A percentile compares a stretch with the other conserved stretches of the same genome.
Conservation (phyloP, 2,113 vertebrate genomes). For the Chloebia gouldiae region DNA sequence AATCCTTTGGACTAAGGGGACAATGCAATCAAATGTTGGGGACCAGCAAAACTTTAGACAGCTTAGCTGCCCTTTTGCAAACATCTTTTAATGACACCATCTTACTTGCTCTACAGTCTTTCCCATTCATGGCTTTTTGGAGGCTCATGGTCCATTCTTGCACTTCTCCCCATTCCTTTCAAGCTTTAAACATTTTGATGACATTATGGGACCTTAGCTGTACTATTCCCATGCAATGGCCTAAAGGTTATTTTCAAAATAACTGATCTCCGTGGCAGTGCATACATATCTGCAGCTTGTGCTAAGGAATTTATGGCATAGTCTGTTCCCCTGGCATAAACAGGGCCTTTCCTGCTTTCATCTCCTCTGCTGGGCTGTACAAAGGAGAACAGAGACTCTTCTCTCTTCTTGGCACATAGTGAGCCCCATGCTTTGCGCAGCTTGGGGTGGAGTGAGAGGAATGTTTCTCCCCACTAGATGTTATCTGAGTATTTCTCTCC, state of each 20-base stretch:
- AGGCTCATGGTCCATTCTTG: not conserved
- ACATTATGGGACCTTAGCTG: not conserved
- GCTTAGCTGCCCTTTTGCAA: not conserved
- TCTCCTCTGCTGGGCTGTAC: not conserved
- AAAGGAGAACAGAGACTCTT: not conserved
- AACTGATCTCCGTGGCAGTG: not conserved
- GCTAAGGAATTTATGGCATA: not conserved
- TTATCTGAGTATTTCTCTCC: not conserved
- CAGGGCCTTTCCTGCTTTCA: not conserved
- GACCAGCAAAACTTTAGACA: not conserved
- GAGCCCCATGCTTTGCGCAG: not conserved
- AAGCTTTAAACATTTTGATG: not conserved
- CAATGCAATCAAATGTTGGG: not conserved
- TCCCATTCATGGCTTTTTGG: not conserved
- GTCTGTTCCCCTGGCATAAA: not conserved
- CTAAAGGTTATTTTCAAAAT: not conserved
- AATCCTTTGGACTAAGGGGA: not conserved
- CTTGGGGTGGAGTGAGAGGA: not conserved
- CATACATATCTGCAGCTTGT: not conserved
- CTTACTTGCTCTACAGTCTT: not conserved
- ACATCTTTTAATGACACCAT: not conserved
- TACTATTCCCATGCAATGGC: not conserved
- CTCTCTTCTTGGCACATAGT: not conserved
- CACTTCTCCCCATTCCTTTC: not conserved
- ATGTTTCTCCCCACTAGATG: not conserved